Evolutionary conservation across 2,888 invertebrate genomes (phyloP).

Genomic region (Polydrusus cervinus): DNA sequence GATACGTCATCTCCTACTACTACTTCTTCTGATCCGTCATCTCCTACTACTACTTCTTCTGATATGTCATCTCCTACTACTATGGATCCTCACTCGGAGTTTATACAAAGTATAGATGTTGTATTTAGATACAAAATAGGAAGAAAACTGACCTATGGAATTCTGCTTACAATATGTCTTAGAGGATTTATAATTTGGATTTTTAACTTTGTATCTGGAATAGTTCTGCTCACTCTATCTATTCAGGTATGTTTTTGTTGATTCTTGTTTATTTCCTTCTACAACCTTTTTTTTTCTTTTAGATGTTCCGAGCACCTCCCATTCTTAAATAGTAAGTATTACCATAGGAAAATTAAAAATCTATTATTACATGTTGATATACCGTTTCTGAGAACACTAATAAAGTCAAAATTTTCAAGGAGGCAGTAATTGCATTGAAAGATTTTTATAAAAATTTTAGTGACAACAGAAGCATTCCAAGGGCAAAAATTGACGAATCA

Average conservation of each 20-base stretch:
- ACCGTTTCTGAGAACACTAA: no score
- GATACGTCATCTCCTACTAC: not conserved
- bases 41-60: not conserved
- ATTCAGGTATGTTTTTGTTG: not conserved
- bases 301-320: constrained; percentile 3
- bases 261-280: no score
- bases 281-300: not conserved
- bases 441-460: no score
- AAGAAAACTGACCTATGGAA: constrained; percentile 44
- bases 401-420: no score
- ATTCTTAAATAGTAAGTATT: constrained; percentile 18
- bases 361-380: no score
- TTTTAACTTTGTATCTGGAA: constrained; percentile 66
- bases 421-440: no score
- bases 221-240: constrained; percentile 6
- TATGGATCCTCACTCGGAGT: not conserved
- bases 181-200: constrained; percentile 71
- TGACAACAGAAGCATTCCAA: constrained; percentile 17
- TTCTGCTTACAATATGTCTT: constrained; percentile 66
- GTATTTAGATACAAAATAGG: constrained; percentile 24
- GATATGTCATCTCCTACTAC: not conserved
- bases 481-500: not conserved
- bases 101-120: constrained; percentile 4
- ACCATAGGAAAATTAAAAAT: no score
- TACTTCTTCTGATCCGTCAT: not conserved